These are phyloP conservation scores for Clarias magur DNA, from an alignment of 2,113 vertebrate genomes.

Conservation along the genomic window DNA sequence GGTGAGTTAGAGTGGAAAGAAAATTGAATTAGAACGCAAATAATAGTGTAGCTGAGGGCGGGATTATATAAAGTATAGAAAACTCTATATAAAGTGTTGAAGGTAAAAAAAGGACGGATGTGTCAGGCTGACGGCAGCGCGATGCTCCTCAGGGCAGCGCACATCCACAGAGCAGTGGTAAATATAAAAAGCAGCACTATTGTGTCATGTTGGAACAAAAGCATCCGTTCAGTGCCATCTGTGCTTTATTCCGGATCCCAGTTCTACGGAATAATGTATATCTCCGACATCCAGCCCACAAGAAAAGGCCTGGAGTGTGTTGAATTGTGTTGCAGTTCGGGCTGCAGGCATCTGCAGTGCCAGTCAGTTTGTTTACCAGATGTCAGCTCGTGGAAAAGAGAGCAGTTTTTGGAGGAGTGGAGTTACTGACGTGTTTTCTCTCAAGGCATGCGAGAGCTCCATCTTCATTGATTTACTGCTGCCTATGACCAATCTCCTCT, in stretches of 20 bases:
- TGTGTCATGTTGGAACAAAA: slow-evolving; percentile 18
- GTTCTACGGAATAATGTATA: not conserved
- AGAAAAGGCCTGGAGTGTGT: not conserved
- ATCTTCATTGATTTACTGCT: slow-evolving; percentile 18
- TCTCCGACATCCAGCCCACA: not conserved
- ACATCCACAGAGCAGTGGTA: not conserved
- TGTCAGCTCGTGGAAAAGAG: slow-evolving; percentile 5
- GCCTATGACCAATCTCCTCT: not conserved
- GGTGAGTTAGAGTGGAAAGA: slow-evolving; percentile 43
- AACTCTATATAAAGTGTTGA: not conserved
- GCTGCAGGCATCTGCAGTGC: not conserved
- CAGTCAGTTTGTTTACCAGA: slow-evolving; percentile 24
- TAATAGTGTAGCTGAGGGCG: not conserved
- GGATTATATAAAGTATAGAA: slow-evolving; percentile 7
- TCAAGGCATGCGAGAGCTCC: not conserved
- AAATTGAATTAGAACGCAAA: slow-evolving; percentile 48
- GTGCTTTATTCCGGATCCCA: slow-evolving; percentile 9
- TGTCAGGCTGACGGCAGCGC: slow-evolving; percentile 6
- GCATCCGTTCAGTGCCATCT: not conserved
- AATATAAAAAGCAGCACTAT: slow-evolving; percentile 11
- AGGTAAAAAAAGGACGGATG: not conserved
- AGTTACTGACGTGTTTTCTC: slow-evolving; percentile 29
- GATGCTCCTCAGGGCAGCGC: not conserved
- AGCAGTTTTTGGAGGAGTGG: slow-evolving; percentile 3
- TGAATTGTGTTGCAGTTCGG: not conserved